Conservation (phyloP, 2,797 vertebrate species). For the Argentina silus region DNA sequence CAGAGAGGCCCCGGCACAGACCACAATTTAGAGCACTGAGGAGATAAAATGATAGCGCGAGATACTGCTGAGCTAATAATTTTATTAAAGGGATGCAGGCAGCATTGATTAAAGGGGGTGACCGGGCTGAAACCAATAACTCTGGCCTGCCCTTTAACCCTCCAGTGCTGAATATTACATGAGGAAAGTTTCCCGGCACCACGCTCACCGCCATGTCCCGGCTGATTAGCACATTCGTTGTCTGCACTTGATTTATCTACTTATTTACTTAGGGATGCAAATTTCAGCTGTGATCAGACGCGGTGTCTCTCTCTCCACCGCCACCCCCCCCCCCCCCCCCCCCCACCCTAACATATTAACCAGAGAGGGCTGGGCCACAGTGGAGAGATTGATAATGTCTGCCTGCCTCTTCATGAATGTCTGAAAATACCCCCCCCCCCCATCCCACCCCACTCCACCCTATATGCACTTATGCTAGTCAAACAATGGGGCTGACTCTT, state of each 20-base stretch:
- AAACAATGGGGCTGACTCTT: constrained; percentile 21
- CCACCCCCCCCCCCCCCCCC: constrained; percentile 33
- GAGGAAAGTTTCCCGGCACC: constrained; percentile 85
- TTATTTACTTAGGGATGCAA: constrained; percentile 88
- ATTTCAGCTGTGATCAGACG: constrained; percentile 80
- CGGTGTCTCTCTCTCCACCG: constrained; percentile 68
- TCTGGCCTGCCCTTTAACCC: constrained; percentile 84
- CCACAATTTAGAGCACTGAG: constrained; percentile 76
- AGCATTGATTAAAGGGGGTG: constrained; percentile 87
- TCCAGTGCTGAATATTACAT: constrained; percentile 85
- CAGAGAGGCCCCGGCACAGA: constrained; percentile 72
- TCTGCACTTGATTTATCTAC: constrained; percentile 85
- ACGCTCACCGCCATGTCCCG: constrained; percentile 72
- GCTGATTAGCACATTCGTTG: constrained; percentile 82
- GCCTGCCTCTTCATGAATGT: constrained; percentile 80
- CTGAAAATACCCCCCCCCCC: constrained; percentile 64
- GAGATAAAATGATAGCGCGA: constrained; percentile 81
- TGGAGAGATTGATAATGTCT: constrained; percentile 81
- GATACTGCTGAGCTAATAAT: constrained; percentile 88
- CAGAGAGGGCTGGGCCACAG: constrained; percentile 60
- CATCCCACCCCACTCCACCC: constrained; percentile 24
- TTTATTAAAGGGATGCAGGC: constrained; percentile 87
- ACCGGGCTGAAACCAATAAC: constrained; percentile 86
- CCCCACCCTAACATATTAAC: constrained; percentile 69
- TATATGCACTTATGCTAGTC: constrained; percentile 30